phyloP scores from a whole-genome alignment of 2,888 invertebrate genomes.

The Caenorhabditis sp. region DNA sequence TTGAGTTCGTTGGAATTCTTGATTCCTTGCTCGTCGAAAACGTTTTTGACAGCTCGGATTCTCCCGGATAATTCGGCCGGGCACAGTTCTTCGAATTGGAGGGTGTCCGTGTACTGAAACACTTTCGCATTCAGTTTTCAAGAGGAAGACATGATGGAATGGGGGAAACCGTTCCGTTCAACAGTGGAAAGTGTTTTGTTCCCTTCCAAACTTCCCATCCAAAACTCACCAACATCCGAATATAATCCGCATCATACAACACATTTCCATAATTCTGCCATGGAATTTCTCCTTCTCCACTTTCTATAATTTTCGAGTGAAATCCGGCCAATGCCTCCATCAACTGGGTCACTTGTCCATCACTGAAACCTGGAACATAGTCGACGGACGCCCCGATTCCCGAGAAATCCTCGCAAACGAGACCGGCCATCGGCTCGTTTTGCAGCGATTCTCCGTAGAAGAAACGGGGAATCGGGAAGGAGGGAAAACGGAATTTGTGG shows the following conservation, averaged over 20 bases:
- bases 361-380: slow-evolving; percentile 48
- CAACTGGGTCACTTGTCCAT: slow-evolving; percentile 38
- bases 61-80: slow-evolving; percentile 36
- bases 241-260: slow-evolving; percentile 41
- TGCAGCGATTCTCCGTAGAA: slow-evolving; percentile 45
- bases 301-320: slow-evolving; percentile 31
- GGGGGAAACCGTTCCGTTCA: too few relatives aligned
- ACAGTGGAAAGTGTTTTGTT: too few relatives aligned
- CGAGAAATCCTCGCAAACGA: slow-evolving; percentile 47
- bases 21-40: slow-evolving; percentile 46
- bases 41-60: slow-evolving; percentile 36
- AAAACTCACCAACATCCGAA: slow-evolving; percentile 53
- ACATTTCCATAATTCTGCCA: slow-evolving; percentile 40
- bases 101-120: slow-evolving; percentile 51
- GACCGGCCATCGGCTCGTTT: slow-evolving; percentile 45
- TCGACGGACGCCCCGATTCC: slow-evolving; percentile 34
- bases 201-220: too few relatives aligned
- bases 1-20: slow-evolving; percentile 24
- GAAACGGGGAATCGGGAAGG: slow-evolving; percentile 52
- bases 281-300: slow-evolving; percentile 12
- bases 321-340: slow-evolving; percentile 43
- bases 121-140: too few relatives aligned
- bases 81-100: slow-evolving; percentile 49
- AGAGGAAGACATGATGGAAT: too few relatives aligned
- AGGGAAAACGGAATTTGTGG: slow-evolving; percentile 12